A percentile compares a stretch with the other conserved stretches of the same genome.
phyloP scores from a whole-genome alignment of 2,888 invertebrate species.

The Strigamia crassipes region DNA sequence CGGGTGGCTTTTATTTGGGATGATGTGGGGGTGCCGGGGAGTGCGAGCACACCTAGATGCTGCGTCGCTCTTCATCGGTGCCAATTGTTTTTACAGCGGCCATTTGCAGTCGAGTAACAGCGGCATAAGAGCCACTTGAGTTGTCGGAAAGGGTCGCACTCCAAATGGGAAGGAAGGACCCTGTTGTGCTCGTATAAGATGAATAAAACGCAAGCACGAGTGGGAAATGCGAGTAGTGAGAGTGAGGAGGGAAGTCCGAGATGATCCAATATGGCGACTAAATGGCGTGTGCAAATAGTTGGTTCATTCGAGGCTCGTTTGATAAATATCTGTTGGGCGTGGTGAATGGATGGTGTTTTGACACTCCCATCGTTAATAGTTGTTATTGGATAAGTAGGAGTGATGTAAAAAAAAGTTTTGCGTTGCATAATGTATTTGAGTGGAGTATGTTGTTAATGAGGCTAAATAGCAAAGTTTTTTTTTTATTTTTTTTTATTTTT shows the following conservation, averaged over 20 bases:
- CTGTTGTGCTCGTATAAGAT: slow-evolving; percentile 31
- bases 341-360: slow-evolving; percentile 7
- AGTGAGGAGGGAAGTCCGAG: neutral
- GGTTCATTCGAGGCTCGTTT: slow-evolving; percentile 11
- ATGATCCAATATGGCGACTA: slow-evolving; percentile 32
- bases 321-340: slow-evolving; percentile 26
- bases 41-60: neutral
- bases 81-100: slow-evolving; percentile 37
- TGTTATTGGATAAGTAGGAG: neutral
- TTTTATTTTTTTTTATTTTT: neutral
- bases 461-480: neutral
- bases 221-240: slow-evolving; percentile 4
- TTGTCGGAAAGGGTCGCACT: slow-evolving; percentile 28
- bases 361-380: slow-evolving; percentile 2
- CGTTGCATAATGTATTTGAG: neutral
- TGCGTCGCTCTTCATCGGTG: slow-evolving; percentile 15
- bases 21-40: neutral
- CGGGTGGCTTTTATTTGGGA: too few species aligned
- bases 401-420: neutral
- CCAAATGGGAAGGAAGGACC: slow-evolving; percentile 28
- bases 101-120: slow-evolving; percentile 27
- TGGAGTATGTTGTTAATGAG: neutral
- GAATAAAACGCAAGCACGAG: slow-evolving; percentile 26
- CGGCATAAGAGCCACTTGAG: slow-evolving; percentile 31
- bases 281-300: slow-evolving; percentile 31